Evolutionary conservation across 1,140 invertebrate genomes (phyloP), one percentile per base, ranked within the genome.

Genomic region (Euglossa dilemma): DNA sequence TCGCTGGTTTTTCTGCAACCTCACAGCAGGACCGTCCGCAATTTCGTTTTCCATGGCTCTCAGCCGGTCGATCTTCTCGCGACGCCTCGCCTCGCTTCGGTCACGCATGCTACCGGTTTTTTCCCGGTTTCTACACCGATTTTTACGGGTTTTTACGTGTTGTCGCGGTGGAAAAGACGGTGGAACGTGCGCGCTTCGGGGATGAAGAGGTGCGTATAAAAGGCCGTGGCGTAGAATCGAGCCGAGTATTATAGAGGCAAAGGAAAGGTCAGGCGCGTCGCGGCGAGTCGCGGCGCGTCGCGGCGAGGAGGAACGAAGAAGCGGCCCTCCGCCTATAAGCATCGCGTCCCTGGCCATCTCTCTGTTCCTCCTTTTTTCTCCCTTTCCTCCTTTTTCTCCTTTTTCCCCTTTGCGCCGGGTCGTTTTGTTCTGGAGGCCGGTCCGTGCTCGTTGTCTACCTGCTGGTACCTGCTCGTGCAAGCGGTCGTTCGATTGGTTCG

Each of bases 401-500:
- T 50, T 63, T 16, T 66, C n/a, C 25, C 12, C 47, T 16, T 54
- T 36, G 25, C 8, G 63, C 20, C 36, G 28, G n/a, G 43, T 82
- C 63, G 56, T 82, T 82, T 82, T 76, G 63, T 76, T 82, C 72
- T 2, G 80, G 18, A 57, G 61, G 50, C n/a, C n/a, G 25, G 83
- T 16, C 36, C 47, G 67, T 43, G 57, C 25, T 56, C 75, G 66
- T 84, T 66, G 82, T 79, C 77, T 70, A 52, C 70, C 45, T 76
- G 73, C 57, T 45, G 36, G 50, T 63, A 9, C 23, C n/a, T 52
- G 79, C n/a, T 67, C 18, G 59, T 54, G 66, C 80, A 36, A 52
- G 80, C 36, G 5, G 23, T 18, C 54, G 64, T 71, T 85, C 86
- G 83, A 89, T 89, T 82, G 88, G 87, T 88, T 80, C 80, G 77